Evolutionary conservation across 2,113 vertebrate species (phyloP), one percentile per base, ranked within the genome.

Genomic region (Boulengeromyrus knoepffleri): DNA sequence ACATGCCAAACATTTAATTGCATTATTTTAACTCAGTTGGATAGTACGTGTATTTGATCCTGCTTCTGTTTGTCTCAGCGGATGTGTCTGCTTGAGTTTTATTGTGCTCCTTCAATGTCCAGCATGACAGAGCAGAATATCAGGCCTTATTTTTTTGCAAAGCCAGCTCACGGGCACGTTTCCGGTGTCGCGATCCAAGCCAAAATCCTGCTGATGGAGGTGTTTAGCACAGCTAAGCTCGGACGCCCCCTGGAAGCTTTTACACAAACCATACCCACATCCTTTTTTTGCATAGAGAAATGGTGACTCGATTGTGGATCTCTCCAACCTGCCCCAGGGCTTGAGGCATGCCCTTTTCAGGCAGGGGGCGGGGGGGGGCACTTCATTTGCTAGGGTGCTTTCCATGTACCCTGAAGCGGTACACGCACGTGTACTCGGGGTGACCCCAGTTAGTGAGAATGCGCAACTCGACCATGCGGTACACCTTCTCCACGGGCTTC

Each of bases 401-500:
- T 58, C 99, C 98, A 0, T 99, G 98, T 53, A 99, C 98, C 0
- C 98, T 95, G 96, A 99, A 99, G 89, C 98, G 98, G 93, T 99
- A 99, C 92, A 99, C 95, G 91, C 99, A 99, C 7, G 99, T 99
- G 87, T 99, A 99, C 19, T 99, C 97, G 0, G 97, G 95, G 88
- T 99, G 98, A 85, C 98, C 98, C 98, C 98, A 99, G 89, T 99
- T 99, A 84, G 95, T 97, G 91, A 98, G 95, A 85, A 99, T 95
- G 5, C 96, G 94, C 24, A 99, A 95, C 92, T 98, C 97, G 80
- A 97, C 95, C 92, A 97, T 93, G 90, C 94, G 94, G 89, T 95
- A 97, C 0, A 91, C 56, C 13, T 91, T 88, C n/a, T 1, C 49
- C 17, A 5, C 52, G 8, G 56, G 13, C 17, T 89, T 53, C 93